Evolutionary conservation across 2,888 invertebrate species (phyloP), one percentile per base, ranked within the genome.

Genomic region (Stictocephala bisonia): DNA sequence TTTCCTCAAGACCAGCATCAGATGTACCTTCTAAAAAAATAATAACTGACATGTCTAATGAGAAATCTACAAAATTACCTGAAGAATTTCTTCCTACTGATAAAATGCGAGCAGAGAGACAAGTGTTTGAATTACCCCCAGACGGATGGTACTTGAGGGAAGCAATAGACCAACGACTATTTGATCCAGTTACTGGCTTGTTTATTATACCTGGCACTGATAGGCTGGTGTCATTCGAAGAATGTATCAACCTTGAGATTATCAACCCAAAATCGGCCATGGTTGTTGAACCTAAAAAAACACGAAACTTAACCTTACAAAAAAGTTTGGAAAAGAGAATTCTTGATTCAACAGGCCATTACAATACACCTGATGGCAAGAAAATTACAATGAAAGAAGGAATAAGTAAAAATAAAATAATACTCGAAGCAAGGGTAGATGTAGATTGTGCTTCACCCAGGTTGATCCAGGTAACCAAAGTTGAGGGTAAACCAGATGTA

Each of bases 131-230:
- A 80, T 83, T 96, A 29, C 96, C 96, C 0, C 87, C 88, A 13
- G 93, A 92, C 73, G 95, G 96, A 2, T 95, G 95, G 93, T 88
- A 89, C 72, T 86, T 97, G 1, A 87, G 88, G 69, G 93, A 95
- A 80, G 96, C 96, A 1, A 94, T 97, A 76, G 87, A 91, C 44
- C 90, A 91, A 81, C 91, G 90, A 70, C 84, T 95, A 2, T 93
- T 97, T 79, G 93, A 97, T 83, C 92, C 96, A 0, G 86, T 88
- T 0, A 90, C 90, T 0, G 97, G 98, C 1, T 85, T 93, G 35
- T 95, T 97, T 80, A 90, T 91, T 15, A 93, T 97, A 77, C 94
- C 94, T 1, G 93, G 93, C 13, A 95, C 96, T 4, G 95, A 96
- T 82, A 87, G 94, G 78, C 85, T 92, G 70, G 90, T 95, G 51